These are phyloP conservation scores for Trachymyrmex septentrionalis DNA, from an alignment of 1,140 invertebrate species.

Conservation along the genomic window DNA sequence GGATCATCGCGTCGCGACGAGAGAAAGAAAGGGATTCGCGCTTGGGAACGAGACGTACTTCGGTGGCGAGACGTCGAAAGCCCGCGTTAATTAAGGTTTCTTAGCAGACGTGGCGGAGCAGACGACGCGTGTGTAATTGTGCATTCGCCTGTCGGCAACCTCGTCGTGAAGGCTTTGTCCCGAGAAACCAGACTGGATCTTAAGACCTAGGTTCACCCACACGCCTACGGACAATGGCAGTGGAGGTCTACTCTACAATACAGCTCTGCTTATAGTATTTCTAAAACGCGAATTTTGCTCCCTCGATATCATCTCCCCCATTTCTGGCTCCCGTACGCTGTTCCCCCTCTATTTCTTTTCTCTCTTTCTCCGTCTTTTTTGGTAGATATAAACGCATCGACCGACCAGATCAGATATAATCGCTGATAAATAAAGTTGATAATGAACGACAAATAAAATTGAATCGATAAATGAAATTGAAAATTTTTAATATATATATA, in stretches of 20 bases:
- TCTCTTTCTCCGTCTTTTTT: background rate
- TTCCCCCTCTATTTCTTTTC: background rate
- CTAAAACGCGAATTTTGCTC: slow-evolving; percentile 60
- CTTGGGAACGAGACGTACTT: background rate
- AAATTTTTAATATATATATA: background rate
- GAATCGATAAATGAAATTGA: background rate
- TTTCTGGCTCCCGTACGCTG: slow-evolving; percentile 20
- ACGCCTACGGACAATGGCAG: slow-evolving; percentile 76
- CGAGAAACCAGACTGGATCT: slow-evolving; percentile 45
- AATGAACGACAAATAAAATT: too few species aligned
- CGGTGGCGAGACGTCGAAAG: slow-evolving; percentile 41
- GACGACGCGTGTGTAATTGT: slow-evolving; percentile 68
- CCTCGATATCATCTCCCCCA: background rate
- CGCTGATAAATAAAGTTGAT: background rate
- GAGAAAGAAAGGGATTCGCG: background rate
- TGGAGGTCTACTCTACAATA: slow-evolving; percentile 67
- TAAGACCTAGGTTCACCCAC: slow-evolving; percentile 53
- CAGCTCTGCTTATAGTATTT: slow-evolving; percentile 70
- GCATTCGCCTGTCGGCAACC: slow-evolving; percentile 69
- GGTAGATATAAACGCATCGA: background rate
- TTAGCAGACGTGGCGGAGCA: slow-evolving; percentile 60
- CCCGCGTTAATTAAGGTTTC: slow-evolving; percentile 74
- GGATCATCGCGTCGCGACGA: background rate
- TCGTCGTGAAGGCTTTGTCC: slow-evolving; percentile 76
- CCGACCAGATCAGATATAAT: background rate